Base-by-base conservation (phyloP, 2,113 vertebrate genomes). In the Recurvirostra avosetta region DNA sequence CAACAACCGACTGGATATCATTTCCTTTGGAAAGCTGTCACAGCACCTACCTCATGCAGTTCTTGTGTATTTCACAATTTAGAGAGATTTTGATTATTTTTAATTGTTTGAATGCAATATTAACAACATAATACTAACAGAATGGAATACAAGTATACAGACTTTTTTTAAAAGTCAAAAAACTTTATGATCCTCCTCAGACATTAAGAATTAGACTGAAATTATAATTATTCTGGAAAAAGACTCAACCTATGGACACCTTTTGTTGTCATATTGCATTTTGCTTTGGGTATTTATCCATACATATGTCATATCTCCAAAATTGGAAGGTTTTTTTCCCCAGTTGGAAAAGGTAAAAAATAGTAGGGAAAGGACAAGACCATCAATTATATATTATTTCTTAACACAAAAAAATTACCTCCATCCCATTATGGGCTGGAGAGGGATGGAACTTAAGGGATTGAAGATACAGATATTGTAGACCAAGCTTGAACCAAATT, bases 401-500 rank as follows among this genome's bases (percentile, higher is more conserved):
- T 74, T 78, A 29, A n/a, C 6, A 2, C 8, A 38, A 74, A 4
- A 21, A 76, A 63, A 32, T 32, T 68, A 8, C 6, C 9, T 62
- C 17, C 10, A 47, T 21, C 27, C 21, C 8, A 30, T 15, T 27
- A 36, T 52, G 20, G 12, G 22, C 18, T 81, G 26, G 32, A 68
- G 14, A 72, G 5, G 0, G 0, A 22, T 15, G 9, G 8, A 78
- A 36, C 2, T 72, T 30, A 59, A 41, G 10, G 3, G 1, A 21
- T 9, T 5, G 5, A 82, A 75, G 5, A 0, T 27, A 5, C 3
- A 87, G 6, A 29, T 66, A 29, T 36, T 50, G n/a, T 27, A 36
- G 18, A 53, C 9, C 4, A 32, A 90, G 4, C 7, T 21, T 47
- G 20, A 70, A 66, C 6, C 2, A 49, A 38, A 78, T 58, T 32